Base-by-base conservation (phyloP, 2,113 vertebrate genomes). In the Zootoca vivipara region DNA sequence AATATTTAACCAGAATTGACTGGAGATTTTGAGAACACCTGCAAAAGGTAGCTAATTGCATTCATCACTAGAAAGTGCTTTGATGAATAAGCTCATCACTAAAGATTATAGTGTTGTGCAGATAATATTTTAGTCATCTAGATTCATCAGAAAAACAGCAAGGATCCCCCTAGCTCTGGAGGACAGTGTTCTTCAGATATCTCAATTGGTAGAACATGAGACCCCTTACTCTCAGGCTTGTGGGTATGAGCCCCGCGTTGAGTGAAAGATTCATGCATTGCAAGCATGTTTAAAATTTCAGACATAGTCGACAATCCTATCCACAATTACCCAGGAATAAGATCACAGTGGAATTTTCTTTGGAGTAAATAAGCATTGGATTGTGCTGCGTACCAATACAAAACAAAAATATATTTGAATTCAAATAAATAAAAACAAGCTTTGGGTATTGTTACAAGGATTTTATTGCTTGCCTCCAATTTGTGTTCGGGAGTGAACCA, bases 1-100 rank as follows among this genome's bases (percentile, higher is more conserved):
- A 91, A 85, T 85, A 89, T 86, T 92, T 93, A 93, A 92, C 82
- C 62, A 62, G 35, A 88, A 22, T 58, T 87, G 85, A 86, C 87
- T 87, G 73, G 69, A 74, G 83, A 72, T 85, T 80, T 89, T 85
- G 83, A 88, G 85, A 94, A 91, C 33, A 90, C 67, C 64, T 86
- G 64, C 89, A 86, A 83, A 6, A 69, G 0, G 1, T 82, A 69
- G 46, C 82, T 88, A 86, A 90, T 13, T 7, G 16, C 73, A 89
- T 92, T 91, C 62, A 89, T 85, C 5, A 42, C 33, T 64, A 84
- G 82, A 5, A 67, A 74, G 88, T 87, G 35, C 79, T 90, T 86
- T 85, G 85, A 7, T 33, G 85, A 91, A 78, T 56, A 20, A 65
- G 72, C 30, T 78, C 67, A 8, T 79, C 78, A 91, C 16, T 10